A percentile compares a stretch with the other conserved stretches of the same genome.
phyloP scores from a whole-genome alignment of 2,888 invertebrate species.

The Phyllotreta striolata region DNA sequence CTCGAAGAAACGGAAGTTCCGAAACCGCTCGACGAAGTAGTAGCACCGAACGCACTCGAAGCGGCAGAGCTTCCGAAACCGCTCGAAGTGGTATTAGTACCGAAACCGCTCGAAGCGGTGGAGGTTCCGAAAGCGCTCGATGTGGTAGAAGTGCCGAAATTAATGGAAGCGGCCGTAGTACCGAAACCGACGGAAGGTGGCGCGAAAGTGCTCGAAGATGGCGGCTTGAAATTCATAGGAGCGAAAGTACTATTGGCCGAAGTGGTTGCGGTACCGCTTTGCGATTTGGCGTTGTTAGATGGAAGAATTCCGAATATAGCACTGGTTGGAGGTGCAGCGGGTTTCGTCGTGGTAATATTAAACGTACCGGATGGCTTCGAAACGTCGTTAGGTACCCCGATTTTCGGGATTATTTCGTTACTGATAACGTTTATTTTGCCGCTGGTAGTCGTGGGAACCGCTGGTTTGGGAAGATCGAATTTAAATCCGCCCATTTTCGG shows the following conservation, averaged over 20 bases:
- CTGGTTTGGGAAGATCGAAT: conserved; percentile 49
- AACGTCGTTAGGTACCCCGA: background rate
- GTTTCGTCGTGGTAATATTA: background rate
- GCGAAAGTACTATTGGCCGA: conserved; percentile 19
- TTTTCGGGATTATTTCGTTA: background rate
- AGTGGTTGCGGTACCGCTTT: conserved; percentile 10
- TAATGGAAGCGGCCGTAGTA: conserved; percentile 13
- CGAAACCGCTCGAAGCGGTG: too few relatives aligned
- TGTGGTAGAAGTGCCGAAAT: conserved; percentile 5
- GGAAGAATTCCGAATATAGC: background rate
- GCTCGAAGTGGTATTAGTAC: too few relatives aligned
- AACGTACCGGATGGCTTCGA: conserved; percentile 14
- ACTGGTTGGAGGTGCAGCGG: background rate
- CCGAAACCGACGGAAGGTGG: conserved; percentile 15
- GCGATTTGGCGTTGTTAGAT: background rate
- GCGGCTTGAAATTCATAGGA: conserved; percentile 7
- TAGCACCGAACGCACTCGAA: too few relatives aligned
- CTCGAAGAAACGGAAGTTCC: too few relatives aligned
- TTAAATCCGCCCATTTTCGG: conserved; percentile 53
- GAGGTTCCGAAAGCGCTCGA: background rate
- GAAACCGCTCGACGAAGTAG: too few relatives aligned
- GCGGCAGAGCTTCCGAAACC: too few relatives aligned
- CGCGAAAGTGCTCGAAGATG: background rate
- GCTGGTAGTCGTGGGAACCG: conserved; percentile 3
- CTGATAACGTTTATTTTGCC: too few relatives aligned